These are phyloP conservation scores for Sebastes hopkinsi DNA, from an alignment of 2,797 vertebrate species.

Conservation along the genomic window DNA sequence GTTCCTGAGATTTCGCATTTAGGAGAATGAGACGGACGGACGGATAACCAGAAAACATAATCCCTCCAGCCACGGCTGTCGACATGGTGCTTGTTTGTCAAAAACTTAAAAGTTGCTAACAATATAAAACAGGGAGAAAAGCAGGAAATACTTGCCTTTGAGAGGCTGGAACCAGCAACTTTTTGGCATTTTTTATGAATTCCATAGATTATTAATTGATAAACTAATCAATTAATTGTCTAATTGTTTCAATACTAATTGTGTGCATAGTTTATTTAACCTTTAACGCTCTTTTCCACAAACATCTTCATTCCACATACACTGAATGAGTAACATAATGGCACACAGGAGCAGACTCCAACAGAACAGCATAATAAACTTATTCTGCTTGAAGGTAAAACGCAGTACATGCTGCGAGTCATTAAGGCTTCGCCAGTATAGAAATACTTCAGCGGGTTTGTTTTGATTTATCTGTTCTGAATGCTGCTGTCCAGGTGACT, in stretches of 20 bases:
- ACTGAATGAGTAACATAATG: not conserved
- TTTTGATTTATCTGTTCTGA: constrained; percentile 21
- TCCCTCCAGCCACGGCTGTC: not conserved
- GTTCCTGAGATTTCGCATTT: not conserved
- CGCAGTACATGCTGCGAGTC: not conserved
- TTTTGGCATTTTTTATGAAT: not conserved
- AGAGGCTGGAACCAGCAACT: not conserved
- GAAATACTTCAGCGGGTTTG: constrained; percentile 12
- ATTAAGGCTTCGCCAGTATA: not conserved
- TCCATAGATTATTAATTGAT: not conserved
- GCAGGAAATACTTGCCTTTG: not conserved
- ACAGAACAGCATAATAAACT: not conserved
- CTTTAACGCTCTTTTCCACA: not conserved
- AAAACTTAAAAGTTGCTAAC: not conserved
- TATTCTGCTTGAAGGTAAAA: constrained; percentile 9
- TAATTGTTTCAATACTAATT: not conserved
- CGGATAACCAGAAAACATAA: not conserved
- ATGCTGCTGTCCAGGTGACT: constrained; percentile 7
- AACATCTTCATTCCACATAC: not conserved
- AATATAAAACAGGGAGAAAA: not conserved
- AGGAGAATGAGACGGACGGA: not conserved
- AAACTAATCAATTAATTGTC: not conserved
- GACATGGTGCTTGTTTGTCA: not conserved
- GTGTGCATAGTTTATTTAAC: not conserved
- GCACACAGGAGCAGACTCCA: not conserved